Evolutionary conservation across 2,113 vertebrate species (phyloP).

Genomic region (Petrocephalus microphthalmus): DNA sequence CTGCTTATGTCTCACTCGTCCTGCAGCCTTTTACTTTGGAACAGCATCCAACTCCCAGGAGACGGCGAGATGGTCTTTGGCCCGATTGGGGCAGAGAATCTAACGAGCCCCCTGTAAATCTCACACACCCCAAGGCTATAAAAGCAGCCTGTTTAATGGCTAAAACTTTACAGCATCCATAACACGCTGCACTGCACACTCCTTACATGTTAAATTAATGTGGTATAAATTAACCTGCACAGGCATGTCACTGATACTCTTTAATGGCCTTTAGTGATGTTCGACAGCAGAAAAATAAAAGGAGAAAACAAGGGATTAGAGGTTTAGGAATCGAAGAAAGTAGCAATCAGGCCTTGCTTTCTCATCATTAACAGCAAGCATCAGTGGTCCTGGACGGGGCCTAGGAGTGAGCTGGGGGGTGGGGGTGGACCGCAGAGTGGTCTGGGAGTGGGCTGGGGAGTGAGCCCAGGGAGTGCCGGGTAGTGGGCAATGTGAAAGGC

Average conservation of each 20-base stretch:
- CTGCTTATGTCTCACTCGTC: not conserved
- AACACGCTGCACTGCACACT: not conserved
- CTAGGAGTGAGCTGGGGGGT: too few relatives aligned
- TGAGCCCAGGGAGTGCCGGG: not conserved
- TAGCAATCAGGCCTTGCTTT: not conserved
- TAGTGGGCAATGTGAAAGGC: not conserved
- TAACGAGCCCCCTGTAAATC: not conserved
- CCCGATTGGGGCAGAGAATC: not conserved
- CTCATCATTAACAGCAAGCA: too few relatives aligned
- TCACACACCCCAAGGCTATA: not conserved
- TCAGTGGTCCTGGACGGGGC: too few relatives aligned
- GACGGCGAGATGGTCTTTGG: not conserved
- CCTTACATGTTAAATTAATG: constrained; percentile 17
- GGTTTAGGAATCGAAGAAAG: not conserved
- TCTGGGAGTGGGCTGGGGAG: not conserved
- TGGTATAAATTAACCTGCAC: not conserved
- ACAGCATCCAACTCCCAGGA: not conserved
- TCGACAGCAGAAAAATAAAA: not conserved
- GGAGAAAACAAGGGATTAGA: not conserved
- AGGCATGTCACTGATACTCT: not conserved
- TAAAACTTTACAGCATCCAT: constrained; percentile 10
- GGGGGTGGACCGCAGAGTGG: not conserved
- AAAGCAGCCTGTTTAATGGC: constrained; percentile 13
- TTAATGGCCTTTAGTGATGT: not conserved
- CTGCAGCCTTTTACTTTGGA: not conserved